Evolutionary conservation across 35 echinoderm and acorn worm genomes (phyloP), one percentile per base, ranked within the genome.

Genomic region (Ophioderma brevispina): DNA sequence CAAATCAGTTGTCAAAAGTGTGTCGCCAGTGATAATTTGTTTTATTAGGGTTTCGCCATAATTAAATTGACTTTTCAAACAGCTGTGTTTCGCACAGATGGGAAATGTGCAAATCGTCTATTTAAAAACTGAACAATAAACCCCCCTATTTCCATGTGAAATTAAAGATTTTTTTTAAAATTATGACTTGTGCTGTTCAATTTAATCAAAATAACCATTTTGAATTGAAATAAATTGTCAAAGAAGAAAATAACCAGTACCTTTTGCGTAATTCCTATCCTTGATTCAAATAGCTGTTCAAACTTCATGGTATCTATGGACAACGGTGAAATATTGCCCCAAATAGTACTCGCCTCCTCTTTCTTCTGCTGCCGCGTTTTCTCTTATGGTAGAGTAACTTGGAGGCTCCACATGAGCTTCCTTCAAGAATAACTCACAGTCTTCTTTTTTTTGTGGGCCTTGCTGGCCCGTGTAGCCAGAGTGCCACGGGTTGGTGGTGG

Each of bases 361-460:
- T 30, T 25, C 15, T 30, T 70, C 41, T 46, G 17, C 41, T 46
- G 41, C 17, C 17, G 41, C 5, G 1, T 70, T 70, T 25, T 25
- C 1, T 30, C n/a, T 70, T 2, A 70, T 6, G 28, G 59, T 70
- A 13, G 59, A 8, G 23, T 70, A 70, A 70, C 59, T 70, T 6
- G 59, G 59, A 70, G 84, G 52, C 31, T 92, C 84, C 21, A 78
- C 83, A 32, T 81, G 85, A 43, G 89, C 88, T 81, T 97, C 91
- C 52, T 94, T 93, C 97, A 93, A 99, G 77, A 95, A 95, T 31
- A 99, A 85, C 93, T 75, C 0, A 99, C 90, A 13, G 97, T 99
- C 85, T 99, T 99, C 91, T 99, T 99, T 39, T 93, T 93, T 86
- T 98, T 98, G 89, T 80, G 18, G 81, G 63, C 82, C 94, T 98